Evolutionary conservation across 2,113 vertebrate genomes (phyloP), one percentile per base, ranked within the genome.

Genomic region (Plotosus lineatus): DNA sequence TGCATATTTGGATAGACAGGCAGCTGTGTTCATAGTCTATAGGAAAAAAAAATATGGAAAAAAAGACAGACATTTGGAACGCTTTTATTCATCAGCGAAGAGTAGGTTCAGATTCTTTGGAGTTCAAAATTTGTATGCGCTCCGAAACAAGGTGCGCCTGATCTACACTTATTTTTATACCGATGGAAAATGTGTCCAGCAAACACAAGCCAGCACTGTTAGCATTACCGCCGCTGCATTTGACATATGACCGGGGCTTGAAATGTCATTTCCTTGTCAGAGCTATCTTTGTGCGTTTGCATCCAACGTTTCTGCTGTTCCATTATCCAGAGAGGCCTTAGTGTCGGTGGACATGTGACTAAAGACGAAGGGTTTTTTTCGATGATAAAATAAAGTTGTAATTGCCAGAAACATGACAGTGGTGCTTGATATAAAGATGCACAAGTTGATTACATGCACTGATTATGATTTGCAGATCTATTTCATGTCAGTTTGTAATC

Each of bases 101-200:
- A 82, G 86, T 86, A 86, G 86, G 88, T 91, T 92, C 90, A 88
- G 85, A 91, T 85, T 89, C 78, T 83, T 81, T 23, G 14, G 53
- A 28, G 55, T 55, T 86, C 77, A 86, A 86, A 88, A 86, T 75
- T 36, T 51, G 56, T 77, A 72, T 53, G 77, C 77, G 26, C 26
- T 85, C 86, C 85, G 84, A 85, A 88, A 90, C 86, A 76, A 85
- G 44, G 85, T 89, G 87, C 44, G 63, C 48, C 61, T 88, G 88
- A 90, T 83, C 42, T 85, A 79, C 77, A 86, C 77, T 84, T 86
- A 86, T 86, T 86, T 87, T 79, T 86, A 65, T 26, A 80, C 79
- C 63, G 75, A 78, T 1, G 84, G 66, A 68, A 73, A 88, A 86
- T 85, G 86, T 88, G 85, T 84, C 86, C 80, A 19, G 58, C 79